Conservation (phyloP, 2,113 vertebrate genomes). For the Silurus glanis region DNA sequence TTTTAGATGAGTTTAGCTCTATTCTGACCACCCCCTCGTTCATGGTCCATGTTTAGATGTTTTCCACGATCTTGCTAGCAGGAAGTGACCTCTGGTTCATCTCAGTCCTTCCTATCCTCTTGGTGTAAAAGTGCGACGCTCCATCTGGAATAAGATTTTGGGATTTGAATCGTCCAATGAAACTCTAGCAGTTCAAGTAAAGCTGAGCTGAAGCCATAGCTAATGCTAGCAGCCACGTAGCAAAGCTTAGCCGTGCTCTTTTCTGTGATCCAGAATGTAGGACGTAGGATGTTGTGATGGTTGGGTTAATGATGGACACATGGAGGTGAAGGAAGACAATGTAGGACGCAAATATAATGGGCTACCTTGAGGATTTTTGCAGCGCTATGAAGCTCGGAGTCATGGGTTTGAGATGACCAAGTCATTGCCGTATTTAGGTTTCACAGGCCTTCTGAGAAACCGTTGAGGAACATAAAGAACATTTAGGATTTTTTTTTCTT, state of each 20-base stretch:
- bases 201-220: constrained; percentile 2
- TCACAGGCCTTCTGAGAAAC: constrained; percentile 76
- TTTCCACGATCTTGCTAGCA: constrained; percentile 65
- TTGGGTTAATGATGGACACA: neutral
- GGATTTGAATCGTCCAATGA: constrained; percentile 57
- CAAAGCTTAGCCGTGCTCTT: constrained; percentile 3
- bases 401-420: constrained; percentile 66
- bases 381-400: constrained; percentile 62
- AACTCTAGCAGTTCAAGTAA: neutral
- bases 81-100: constrained; percentile 63
- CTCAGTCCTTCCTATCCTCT: constrained; percentile 67
- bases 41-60: constrained; percentile 60
- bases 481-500: neutral
- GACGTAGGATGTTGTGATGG: constrained; percentile 1
- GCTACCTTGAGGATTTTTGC: constrained; percentile 64
- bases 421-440: constrained; percentile 74
- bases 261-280: neutral
- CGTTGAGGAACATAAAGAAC: constrained; percentile 57
- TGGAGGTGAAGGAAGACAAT: constrained; percentile 44
- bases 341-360: neutral
- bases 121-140: constrained; percentile 63
- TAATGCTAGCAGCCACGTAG: constrained; percentile 19
- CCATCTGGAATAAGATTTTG: constrained; percentile 71
- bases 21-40: neutral
- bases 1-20: neutral